A percentile compares a stretch with the other conserved stretches of the same genome.
phyloP scores from a whole-genome alignment of 2,888 invertebrate species.

The Oegoconia quadripuncta region DNA sequence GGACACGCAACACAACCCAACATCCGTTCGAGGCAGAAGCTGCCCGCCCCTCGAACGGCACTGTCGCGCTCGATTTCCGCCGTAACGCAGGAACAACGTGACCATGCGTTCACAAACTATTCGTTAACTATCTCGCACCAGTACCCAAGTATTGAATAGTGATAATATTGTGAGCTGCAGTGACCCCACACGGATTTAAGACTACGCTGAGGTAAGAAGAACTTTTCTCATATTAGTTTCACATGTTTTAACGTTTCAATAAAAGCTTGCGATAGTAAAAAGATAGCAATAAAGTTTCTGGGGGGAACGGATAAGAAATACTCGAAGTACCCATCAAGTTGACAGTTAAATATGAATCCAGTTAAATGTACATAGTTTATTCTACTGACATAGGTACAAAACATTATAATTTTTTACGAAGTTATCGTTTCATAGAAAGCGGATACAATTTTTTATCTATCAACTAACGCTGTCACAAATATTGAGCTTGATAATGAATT shows the following conservation, averaged over 20 bases:
- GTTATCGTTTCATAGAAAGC: neutral
- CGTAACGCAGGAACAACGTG: slow-evolving; percentile 19
- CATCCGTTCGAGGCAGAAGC: slow-evolving; percentile 41
- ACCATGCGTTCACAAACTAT: slow-evolving; percentile 35
- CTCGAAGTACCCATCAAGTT: slow-evolving; percentile 29
- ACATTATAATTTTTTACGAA: neutral
- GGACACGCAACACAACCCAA: too few relatives aligned
- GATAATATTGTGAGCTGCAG: slow-evolving; percentile 24
- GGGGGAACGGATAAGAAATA: slow-evolving; percentile 30
- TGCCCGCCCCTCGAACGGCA: slow-evolving; percentile 40
- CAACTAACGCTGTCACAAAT: too few relatives aligned
- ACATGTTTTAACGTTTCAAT: slow-evolving; percentile 34
- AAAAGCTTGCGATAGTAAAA: slow-evolving; percentile 39
- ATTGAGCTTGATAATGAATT: too few relatives aligned
- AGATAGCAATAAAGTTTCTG: slow-evolving; percentile 43
- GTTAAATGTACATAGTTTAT: slow-evolving; percentile 15
- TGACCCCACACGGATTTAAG: slow-evolving; percentile 29
- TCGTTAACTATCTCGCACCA: slow-evolving; percentile 31
- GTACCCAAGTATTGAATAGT: slow-evolving; percentile 25
- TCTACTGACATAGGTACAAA: neutral
- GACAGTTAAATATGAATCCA: slow-evolving; percentile 23
- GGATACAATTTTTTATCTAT: neutral
- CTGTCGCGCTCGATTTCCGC: slow-evolving; percentile 36
- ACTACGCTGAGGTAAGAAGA: slow-evolving; percentile 35
- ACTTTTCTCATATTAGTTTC: slow-evolving; percentile 25